Percentiles rank a stretch among this genome's conserved stretches.
Evolutionary conservation across 2,113 vertebrate genomes (phyloP).

Genomic region (Cygnus atratus): DNA sequence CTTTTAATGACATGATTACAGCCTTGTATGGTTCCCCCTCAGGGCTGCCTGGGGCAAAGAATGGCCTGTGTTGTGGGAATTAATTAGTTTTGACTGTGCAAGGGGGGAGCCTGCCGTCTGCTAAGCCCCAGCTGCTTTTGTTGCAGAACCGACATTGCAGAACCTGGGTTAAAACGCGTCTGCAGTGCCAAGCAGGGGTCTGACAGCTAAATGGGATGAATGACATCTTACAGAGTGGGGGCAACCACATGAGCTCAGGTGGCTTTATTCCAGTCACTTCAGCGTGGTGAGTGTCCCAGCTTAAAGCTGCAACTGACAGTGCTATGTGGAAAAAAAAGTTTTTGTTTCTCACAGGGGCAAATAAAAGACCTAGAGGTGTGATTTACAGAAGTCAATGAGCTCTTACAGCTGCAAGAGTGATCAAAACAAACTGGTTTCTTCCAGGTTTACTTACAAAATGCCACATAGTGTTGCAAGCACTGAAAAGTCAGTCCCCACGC

Average conservation of each 20-base stretch:
- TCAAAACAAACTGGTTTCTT: not conserved
- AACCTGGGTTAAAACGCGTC: not conserved
- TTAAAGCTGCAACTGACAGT: not conserved
- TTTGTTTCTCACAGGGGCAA: not conserved
- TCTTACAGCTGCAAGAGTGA: not conserved
- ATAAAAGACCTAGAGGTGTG: not conserved
- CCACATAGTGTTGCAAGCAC: not conserved
- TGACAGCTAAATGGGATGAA: not conserved
- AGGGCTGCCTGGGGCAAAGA: not conserved
- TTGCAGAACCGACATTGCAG: not conserved
- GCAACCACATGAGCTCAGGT: not conserved
- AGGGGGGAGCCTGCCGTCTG: not conserved
- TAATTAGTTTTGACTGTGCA: not conserved
- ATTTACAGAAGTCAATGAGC: not conserved
- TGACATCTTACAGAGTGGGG: not conserved
- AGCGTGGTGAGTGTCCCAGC: not conserved
- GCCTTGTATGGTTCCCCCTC: not conserved
- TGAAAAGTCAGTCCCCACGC: not conserved
- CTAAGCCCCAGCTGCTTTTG: not conserved
- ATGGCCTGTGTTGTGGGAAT: not conserved
- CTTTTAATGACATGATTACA: not conserved
- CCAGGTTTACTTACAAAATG: not conserved
- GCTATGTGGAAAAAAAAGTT: not conserved
- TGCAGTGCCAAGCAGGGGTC: not conserved
- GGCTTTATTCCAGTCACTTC: not conserved